Percentiles rank a stretch among this genome's conserved stretches.
Conservation (phyloP, 2,888 invertebrate genomes). For the Trypoxylon attenuatum region DNA sequence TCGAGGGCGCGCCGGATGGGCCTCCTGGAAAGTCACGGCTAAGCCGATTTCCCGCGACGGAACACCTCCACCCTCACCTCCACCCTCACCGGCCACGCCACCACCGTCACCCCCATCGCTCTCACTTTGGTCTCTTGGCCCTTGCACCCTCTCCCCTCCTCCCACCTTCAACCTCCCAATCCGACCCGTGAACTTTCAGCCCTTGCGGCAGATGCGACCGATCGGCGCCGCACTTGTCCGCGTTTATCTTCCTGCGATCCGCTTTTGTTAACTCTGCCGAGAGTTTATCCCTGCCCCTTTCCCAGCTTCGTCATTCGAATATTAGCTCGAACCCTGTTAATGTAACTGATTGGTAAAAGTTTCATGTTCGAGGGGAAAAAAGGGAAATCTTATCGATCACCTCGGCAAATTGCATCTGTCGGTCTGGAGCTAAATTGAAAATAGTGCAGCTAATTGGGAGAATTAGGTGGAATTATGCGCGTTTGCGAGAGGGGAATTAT, state of each 20-base stretch:
- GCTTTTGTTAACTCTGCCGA: background rate
- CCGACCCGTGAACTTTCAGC: background rate
- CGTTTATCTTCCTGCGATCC: background rate
- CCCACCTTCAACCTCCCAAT: too few relatives aligned
- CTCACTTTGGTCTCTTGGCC: too few relatives aligned
- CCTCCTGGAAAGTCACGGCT: slow-evolving; percentile 19
- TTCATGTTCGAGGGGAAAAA: background rate
- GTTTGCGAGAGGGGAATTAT: background rate
- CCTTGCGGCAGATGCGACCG: background rate
- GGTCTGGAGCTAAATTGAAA: too few relatives aligned
- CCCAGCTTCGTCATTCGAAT: too few relatives aligned
- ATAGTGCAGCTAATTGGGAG: background rate
- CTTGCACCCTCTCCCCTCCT: background rate
- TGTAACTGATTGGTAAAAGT: too few relatives aligned
- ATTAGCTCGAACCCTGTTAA: too few relatives aligned
- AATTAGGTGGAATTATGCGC: background rate
- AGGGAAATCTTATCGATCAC: background rate
- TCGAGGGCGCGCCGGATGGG: slow-evolving; percentile 13
- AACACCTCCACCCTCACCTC: slow-evolving; percentile 1
- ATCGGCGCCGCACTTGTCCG: background rate
- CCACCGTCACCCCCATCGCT: too few relatives aligned
- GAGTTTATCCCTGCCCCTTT: background rate
- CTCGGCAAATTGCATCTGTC: too few relatives aligned
- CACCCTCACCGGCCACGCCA: slow-evolving; percentile 6
- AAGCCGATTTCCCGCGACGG: slow-evolving; percentile 46